Base-by-base conservation (phyloP, 2,888 invertebrate genomes). In the Caenorhabditis sulstoni region DNA sequence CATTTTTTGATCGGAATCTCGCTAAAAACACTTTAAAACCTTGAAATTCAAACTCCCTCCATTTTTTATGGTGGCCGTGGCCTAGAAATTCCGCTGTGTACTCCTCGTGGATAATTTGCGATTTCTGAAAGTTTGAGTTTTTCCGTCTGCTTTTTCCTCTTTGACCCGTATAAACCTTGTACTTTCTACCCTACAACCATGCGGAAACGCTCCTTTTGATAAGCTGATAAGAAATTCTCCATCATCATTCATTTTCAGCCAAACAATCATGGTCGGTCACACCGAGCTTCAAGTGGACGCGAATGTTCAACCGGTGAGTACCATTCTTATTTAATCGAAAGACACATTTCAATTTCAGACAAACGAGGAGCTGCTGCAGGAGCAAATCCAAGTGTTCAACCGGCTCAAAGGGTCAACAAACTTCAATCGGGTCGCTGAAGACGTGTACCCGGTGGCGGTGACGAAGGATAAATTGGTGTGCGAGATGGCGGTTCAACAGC, bases 341-440 rank as follows among this genome's bases (percentile, higher is more conserved):
- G n/a, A n/a, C n/a, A n/a, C n/a, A n/a, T n/a, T n/a, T n/a, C n/a
- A n/a, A 35, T 20, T 71, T 5, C 47, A 71, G 71, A 62, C 55
- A n/a, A 64, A 52, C 23, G 67, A 71, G 5, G 59, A 65, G 47
- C 44, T 71, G 18, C 65, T 78, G 8, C 65, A 44, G 1, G 71
- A 78, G 50, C 61, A 57, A 41, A 22, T 79, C 14, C 47, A 52
- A 39, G 68, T 73, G 8, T 79, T 79, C 65, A 29, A 68, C 3
- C 58, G 55, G 14, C 29, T 79, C 14, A 64, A 68, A 66, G 58
- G 57, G 3, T 64, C 64, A 0, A 84, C 83, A 1, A 87, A 87
- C 58, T 88, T 87, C 80, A 87, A 86, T 77, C 83, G 88, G 8
- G 86, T 87, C n/a, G 88, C 83, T 3, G 76, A 74, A 50, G 87